Conservation (phyloP, 2,113 vertebrate species). For the Prinia subflava region DNA sequence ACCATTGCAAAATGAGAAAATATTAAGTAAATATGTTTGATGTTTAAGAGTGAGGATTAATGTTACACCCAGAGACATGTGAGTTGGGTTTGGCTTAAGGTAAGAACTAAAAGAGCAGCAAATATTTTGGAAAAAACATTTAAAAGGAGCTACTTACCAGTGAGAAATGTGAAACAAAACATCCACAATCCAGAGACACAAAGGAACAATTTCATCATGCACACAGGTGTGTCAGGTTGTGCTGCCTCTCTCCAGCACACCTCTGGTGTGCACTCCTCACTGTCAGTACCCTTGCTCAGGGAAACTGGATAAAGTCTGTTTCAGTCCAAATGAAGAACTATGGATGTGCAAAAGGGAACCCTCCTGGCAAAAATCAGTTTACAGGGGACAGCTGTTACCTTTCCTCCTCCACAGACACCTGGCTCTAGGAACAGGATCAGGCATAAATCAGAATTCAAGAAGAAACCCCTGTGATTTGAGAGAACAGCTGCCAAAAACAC, state of each 20-base stretch:
- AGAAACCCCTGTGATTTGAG: not conserved
- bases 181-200: not conserved
- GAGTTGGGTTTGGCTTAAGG: not conserved
- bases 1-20: not conserved
- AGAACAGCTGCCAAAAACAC: not conserved
- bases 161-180: not conserved
- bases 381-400: not conserved
- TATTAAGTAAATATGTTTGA: not conserved
- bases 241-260: not conserved
- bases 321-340: not conserved
- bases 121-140: not conserved
- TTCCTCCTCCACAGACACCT: not conserved
- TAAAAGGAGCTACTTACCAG: constrained; percentile 29
- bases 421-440: not conserved
- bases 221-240: not conserved
- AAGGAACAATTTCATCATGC: not conserved
- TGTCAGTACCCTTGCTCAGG: not conserved
- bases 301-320: not conserved
- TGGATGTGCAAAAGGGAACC: not conserved
- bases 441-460: not conserved
- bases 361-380: not conserved
- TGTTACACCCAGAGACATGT: not conserved
- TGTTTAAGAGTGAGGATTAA: not conserved
- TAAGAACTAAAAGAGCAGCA: not conserved
- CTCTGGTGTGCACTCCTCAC: not conserved